Base-by-base conservation (phyloP, 2,888 invertebrate species). In the Stenchaetothrips biformis region DNA sequence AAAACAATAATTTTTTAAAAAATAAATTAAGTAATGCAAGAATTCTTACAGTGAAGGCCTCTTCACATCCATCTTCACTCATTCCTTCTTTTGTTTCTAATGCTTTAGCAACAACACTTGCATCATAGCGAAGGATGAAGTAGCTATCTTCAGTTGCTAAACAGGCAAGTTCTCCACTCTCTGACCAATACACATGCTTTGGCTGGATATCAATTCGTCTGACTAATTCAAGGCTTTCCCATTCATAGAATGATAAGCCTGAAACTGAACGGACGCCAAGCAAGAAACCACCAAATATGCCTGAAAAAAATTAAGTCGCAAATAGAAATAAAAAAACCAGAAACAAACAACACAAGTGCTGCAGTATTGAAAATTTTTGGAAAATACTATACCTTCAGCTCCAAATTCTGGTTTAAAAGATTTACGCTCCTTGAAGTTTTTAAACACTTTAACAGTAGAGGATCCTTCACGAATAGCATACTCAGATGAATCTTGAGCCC, bases 371-470 rank as follows among this genome's bases (percentile, higher is more conserved):
- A 53, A 53, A 53, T 79, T 21, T 59, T 25, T 53, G n/a, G 21
- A 8, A 9, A 47, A n/a, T 48, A 53, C 18, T 2, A 53, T 86
- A 92, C 95, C 96, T 88, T 99, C 98, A 27, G 96, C 97, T 0
- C 98, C 97, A 87, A 95, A 96, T 85, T 99, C 99, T 0, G 98
- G 97, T 84, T 97, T 97, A 86, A 99, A 96, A 82, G 93, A 93
- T 86, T 96, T 97, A 86, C 94, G 93, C 86, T 99, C 98, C 86
- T 99, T 99, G 88, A 99, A 99, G 87, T 99, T 99, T 86, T 98
- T 98, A 89, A 96, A 99, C 74, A 99, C 93, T 85, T 95, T 95
- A 37, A 99, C 93, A 1, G 94, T 93, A 79, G 95, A 95, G 78
- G 94, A 94, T 81, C 94, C 95, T 87, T 99, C 99, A 27, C 97